A percentile compares a stretch with the other conserved stretches of the same genome.
phyloP scores from a whole-genome alignment of 2,888 invertebrate species.

The Eupeodes luniger region DNA sequence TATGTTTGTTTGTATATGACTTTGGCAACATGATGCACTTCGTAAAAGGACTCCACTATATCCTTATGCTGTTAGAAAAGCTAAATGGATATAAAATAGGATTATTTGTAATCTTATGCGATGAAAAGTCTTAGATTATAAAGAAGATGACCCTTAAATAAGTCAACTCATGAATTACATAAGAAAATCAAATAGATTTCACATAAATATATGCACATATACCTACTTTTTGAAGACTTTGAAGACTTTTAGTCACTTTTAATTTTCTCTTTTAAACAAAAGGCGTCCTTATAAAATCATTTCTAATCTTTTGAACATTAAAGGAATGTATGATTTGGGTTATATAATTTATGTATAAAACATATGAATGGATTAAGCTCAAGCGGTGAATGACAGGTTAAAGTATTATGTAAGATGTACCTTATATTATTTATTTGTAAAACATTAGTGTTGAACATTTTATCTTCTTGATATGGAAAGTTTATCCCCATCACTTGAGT shows the following conservation, averaged over 20 bases:
- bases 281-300: background rate
- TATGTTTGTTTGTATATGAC: background rate
- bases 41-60: slow-evolving; percentile 35
- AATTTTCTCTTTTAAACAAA: background rate
- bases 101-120: slow-evolving; percentile 49
- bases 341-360: background rate
- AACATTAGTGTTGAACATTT: slow-evolving; percentile 24
- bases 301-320: slow-evolving; percentile 2
- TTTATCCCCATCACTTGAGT: slow-evolving; percentile 19
- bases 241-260: slow-evolving; percentile 3
- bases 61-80: slow-evolving; percentile 3
- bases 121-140: slow-evolving; percentile 42
- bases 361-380: background rate
- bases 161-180: slow-evolving; percentile 42
- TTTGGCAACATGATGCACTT: slow-evolving; percentile 21
- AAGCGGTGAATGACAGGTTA: slow-evolving; percentile 8
- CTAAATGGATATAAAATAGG: slow-evolving; percentile 58
- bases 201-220: slow-evolving; percentile 8
- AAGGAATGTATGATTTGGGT: slow-evolving; percentile 7
- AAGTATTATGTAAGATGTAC: background rate
- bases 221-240: background rate
- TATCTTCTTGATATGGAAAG: slow-evolving; percentile 5
- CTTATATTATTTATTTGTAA: background rate
- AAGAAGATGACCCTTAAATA: slow-evolving; percentile 24
- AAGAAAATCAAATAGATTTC: slow-evolving; percentile 20